These are phyloP conservation scores for Harmothoe impar DNA, from an alignment of 2,888 invertebrate species.

Conservation along the genomic window DNA sequence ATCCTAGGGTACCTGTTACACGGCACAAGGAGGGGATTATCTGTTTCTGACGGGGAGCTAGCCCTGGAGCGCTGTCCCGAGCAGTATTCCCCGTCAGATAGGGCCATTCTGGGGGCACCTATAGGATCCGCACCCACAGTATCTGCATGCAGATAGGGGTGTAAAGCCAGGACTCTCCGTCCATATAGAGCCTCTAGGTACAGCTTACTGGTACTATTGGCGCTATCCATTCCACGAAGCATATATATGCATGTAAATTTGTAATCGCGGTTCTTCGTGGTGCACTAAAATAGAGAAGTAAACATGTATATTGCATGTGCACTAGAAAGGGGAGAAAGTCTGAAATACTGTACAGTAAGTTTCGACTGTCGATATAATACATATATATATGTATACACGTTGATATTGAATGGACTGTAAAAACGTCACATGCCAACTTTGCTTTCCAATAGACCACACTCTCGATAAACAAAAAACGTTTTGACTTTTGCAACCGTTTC, in stretches of 20 bases:
- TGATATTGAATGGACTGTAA: no score
- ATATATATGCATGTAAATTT: background rate
- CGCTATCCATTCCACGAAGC: background rate
- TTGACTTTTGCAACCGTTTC: no score
- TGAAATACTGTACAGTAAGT: no score
- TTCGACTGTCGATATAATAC: no score
- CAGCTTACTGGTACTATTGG: background rate
- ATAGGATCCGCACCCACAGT: background rate
- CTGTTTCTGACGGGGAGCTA: background rate
- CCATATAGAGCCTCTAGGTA: background rate
- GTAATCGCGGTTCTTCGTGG: no score
- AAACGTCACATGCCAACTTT: no score
- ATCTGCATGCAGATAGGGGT: constrained; percentile 12
- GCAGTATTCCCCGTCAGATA: background rate
- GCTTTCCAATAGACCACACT: no score
- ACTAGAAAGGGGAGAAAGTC: no score
- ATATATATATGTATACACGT: no score
- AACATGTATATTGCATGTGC: no score
- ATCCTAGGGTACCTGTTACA: background rate
- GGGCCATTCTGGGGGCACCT: background rate
- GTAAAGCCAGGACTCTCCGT: background rate
- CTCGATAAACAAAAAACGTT: no score
- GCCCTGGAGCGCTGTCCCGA: background rate
- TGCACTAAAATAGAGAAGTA: no score
- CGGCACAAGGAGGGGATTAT: constrained; percentile 27